These are phyloP conservation scores for Dolichotis patagonum DNA, from an alignment of 2,113 vertebrate genomes.

Conservation along the genomic window DNA sequence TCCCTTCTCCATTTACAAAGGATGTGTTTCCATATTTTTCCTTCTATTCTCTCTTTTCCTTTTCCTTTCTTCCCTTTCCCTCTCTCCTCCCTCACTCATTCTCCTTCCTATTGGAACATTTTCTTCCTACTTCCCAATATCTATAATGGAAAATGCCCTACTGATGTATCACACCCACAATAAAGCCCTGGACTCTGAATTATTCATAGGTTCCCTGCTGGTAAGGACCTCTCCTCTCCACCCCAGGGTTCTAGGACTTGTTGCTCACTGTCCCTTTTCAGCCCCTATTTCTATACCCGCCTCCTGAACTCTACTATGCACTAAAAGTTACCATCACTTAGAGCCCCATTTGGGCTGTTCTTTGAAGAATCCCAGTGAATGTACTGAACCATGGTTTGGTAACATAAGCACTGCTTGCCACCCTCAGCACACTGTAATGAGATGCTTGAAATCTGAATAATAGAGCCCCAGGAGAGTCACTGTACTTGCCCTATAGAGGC, in stretches of 20 bases:
- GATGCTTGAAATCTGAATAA: neutral
- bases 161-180: neutral
- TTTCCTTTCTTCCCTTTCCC: neutral
- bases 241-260: neutral
- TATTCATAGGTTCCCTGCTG: accelerated
- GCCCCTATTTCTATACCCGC: neutral
- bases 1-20: neutral
- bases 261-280: neutral
- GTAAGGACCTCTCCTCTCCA: neutral
- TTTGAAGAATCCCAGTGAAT: neutral
- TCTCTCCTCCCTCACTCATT: neutral
- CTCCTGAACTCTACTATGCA: neutral
- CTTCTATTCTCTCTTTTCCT: neutral
- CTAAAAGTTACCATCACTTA: neutral
- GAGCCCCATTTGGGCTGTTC: neutral
- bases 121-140: neutral
- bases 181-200: neutral
- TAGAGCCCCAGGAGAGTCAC: neutral
- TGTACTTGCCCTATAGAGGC: neutral
- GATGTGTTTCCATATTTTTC: neutral
- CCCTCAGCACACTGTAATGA: too few relatives aligned
- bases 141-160: neutral
- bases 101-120: neutral
- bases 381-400: neutral
- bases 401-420: neutral